These are phyloP conservation scores for Brachylomia viminalis DNA, from an alignment of 2,888 invertebrate species.

Conservation along the genomic window DNA sequence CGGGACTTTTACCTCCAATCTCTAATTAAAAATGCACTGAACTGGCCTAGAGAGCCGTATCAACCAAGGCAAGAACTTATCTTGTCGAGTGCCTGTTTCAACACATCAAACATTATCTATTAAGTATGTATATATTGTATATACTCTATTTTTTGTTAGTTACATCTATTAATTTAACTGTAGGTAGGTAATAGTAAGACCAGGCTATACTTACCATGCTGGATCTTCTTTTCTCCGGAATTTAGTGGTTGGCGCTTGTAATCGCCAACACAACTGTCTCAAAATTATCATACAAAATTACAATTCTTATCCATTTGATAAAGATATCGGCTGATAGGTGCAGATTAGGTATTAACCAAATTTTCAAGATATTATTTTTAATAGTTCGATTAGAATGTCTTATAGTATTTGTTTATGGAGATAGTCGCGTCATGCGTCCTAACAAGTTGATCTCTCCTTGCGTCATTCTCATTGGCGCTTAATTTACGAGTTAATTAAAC, in stretches of 20 bases:
- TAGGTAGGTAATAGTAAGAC: neutral
- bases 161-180: neutral
- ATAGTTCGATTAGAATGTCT: slow-evolving; percentile 73
- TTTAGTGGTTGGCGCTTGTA: slow-evolving; percentile 77
- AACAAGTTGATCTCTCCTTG: neutral
- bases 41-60: neutral
- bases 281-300: slow-evolving; percentile 77
- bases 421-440: neutral
- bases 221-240: slow-evolving; percentile 45
- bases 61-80: slow-evolving; percentile 16
- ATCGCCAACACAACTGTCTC: slow-evolving; percentile 82
- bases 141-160: neutral
- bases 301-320: slow-evolving; percentile 83
- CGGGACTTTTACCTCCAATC: neutral
- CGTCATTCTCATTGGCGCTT: neutral
- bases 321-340: slow-evolving; percentile 77
- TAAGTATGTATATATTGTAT: too few relatives aligned
- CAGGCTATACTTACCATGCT: slow-evolving; percentile 72
- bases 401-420: slow-evolving; percentile 13
- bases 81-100: slow-evolving; percentile 14
- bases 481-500: neutral
- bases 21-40: neutral
- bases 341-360: slow-evolving; percentile 78
- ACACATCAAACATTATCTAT: slow-evolving; percentile 1
- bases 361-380: slow-evolving; percentile 72